Evolutionary conservation across 2,888 invertebrate species (phyloP), one percentile per base, ranked within the genome.

Genomic region (Meandrusa payeni): DNA sequence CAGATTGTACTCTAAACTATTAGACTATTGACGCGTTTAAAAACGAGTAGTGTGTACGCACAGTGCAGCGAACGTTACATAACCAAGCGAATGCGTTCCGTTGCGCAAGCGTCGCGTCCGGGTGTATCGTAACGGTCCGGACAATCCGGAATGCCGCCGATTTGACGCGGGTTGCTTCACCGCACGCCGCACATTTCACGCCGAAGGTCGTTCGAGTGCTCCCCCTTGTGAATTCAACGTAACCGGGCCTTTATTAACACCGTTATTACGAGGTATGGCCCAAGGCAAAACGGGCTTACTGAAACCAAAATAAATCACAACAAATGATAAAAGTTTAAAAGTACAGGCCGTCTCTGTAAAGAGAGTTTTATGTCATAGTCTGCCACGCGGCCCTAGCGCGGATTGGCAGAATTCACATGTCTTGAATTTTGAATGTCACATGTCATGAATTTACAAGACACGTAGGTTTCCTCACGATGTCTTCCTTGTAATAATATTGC

Each of bases 91-190:
- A 76, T 81, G 78, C 75, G 76, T 71, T 72, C 55, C 50, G 71
- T 82, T 81, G 74, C 79, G 79, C 76, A 82, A 81, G 62, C 62
- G 52, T 55, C 58, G 69, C 55, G 76, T 81, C 81, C 82, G 82
- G 82, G 75, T n/a, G n/a, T 79, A 48, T 49, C 68, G 69, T 82
- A 81, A 82, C 83, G 80, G 79, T 77, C 64, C 69, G 71, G 64
- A 71, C 78, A 72, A 73, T 76, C 77, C 76, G 82, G 85, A 82
- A 83, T 83, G 82, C 73, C 69, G 72, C 61, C 67, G 70, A 81
- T 82, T 77, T 77, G 80, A 74, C 63, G 69, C 75, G 74, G 64
- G 62, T 80, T 83, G 82, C 78, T 54, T 69, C 79, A 78, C 64
- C 68, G 54, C 51, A 47, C 23, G 19, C 29, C 36, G 41, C 42